Conservation (phyloP, 2,888 invertebrate species). For the Isoperla grammatica region DNA sequence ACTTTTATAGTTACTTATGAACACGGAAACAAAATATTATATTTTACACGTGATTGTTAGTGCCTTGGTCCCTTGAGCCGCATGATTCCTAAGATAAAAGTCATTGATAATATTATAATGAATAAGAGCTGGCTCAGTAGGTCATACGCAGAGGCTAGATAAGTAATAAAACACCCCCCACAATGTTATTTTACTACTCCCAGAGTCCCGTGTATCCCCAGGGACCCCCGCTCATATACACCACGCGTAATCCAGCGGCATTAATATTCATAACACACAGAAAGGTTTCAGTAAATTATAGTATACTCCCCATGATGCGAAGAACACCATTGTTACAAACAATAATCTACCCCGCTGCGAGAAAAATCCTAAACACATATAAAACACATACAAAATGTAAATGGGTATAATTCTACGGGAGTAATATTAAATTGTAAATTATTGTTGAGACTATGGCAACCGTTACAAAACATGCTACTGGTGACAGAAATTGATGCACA, state of each 20-base stretch:
- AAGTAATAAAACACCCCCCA: background rate
- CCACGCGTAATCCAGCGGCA: constrained; percentile 37
- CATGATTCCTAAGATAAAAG: no score
- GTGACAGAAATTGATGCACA: no score
- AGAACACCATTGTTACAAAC: background rate
- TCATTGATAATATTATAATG: background rate
- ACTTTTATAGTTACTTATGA: no score
- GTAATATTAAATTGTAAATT: no score
- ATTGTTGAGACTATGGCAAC: no score
- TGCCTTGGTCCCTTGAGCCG: no score
- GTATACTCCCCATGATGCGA: constrained; percentile 3
- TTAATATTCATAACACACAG: constrained; percentile 40
- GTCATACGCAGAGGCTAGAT: background rate
- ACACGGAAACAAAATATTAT: no score
- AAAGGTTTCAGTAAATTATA: constrained; percentile 16
- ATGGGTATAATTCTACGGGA: no score
- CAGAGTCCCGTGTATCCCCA: background rate
- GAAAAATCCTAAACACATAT: background rate
- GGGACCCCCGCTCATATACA: background rate
- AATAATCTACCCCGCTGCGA: constrained; percentile 5
- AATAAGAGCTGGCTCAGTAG: background rate
- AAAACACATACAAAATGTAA: no score
- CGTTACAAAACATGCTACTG: no score
- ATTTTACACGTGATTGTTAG: no score
- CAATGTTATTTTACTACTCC: background rate